Evolutionary conservation across 2,888 invertebrate species (phyloP).

Genomic region (Biston stratarius): DNA sequence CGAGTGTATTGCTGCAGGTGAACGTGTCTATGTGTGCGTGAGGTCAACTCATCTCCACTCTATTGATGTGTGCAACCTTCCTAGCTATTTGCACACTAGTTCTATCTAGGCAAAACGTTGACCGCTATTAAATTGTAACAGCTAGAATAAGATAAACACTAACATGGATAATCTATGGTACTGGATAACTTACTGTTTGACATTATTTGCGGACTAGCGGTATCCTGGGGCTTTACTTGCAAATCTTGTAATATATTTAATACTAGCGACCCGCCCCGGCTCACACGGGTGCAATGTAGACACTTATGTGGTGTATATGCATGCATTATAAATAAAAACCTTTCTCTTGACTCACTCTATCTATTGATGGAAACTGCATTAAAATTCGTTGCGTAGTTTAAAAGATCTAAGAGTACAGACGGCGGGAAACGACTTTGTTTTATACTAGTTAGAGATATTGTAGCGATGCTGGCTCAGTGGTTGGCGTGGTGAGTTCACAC

Average conservation of each 20-base stretch:
- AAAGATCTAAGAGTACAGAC: too few relatives aligned
- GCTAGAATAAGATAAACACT: conserved; percentile 20
- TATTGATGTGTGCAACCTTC: conserved; percentile 51
- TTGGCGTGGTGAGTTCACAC: too few relatives aligned
- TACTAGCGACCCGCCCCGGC: too few relatives aligned
- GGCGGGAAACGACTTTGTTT: too few relatives aligned
- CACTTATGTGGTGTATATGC: too few relatives aligned
- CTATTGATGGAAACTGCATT: too few relatives aligned
- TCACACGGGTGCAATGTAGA: too few relatives aligned
- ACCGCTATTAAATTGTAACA: conserved; percentile 40
- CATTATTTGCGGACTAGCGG: background rate
- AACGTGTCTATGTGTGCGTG: conserved; percentile 70
- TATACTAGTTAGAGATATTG: too few relatives aligned
- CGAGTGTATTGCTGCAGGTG: conserved; percentile 81
- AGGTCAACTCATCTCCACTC: conserved; percentile 69
- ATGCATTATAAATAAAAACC: too few relatives aligned
- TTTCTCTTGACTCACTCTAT: too few relatives aligned
- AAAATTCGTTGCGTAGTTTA: too few relatives aligned
- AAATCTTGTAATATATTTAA: background rate
- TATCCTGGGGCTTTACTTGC: background rate
- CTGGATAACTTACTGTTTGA: conserved; percentile 8
- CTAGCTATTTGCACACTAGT: conserved; percentile 41
- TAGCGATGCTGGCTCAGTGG: too few relatives aligned
- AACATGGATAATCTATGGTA: conserved; percentile 18
- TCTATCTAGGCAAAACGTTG: conserved; percentile 39